Evolutionary conservation across 2,888 invertebrate genomes (phyloP).

Genomic region (Caenorhabditis becei): DNA sequence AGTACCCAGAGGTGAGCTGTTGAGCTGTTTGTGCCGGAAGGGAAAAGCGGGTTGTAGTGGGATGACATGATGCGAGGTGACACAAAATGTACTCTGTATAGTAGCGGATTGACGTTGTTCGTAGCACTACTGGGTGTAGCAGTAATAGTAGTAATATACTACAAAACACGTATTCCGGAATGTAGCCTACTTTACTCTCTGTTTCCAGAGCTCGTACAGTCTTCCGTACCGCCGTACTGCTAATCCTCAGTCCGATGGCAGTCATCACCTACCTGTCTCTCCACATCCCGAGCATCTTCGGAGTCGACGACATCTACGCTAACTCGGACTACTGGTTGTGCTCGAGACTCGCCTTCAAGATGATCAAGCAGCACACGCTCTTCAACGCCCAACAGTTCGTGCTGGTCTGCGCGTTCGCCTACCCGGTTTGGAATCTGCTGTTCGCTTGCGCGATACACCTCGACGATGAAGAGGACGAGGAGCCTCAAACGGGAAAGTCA

Average conservation of each 20-base stretch:
- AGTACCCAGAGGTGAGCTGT: conserved; percentile 37
- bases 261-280: conserved; percentile 21
- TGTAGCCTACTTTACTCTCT: background rate
- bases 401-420: conserved; percentile 55
- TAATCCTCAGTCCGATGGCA: conserved; percentile 45
- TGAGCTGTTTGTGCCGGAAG: conserved; percentile 8
- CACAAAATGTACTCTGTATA: conserved; percentile 3
- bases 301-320: background rate
- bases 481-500: background rate
- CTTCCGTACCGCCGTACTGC: conserved; percentile 40
- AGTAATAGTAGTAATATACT: conserved; percentile 14
- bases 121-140: background rate
- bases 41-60: conserved; percentile 20
- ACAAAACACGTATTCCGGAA: background rate
- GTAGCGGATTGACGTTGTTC: conserved; percentile 18
- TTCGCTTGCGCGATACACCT: conserved; percentile 43
- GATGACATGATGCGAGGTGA: conserved; percentile 14
- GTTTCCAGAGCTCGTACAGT: conserved; percentile 38
- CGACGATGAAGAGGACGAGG: conserved; percentile 13
- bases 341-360: background rate
- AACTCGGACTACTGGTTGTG: background rate
- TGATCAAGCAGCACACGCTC: conserved; percentile 41
- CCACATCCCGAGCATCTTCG: conserved; percentile 2
- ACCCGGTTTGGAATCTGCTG: conserved; percentile 69
- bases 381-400: conserved; percentile 61